Evolutionary conservation across 1,140 invertebrate species (phyloP), one percentile per base, ranked within the genome.

Genomic region (Drosophila simulans): DNA sequence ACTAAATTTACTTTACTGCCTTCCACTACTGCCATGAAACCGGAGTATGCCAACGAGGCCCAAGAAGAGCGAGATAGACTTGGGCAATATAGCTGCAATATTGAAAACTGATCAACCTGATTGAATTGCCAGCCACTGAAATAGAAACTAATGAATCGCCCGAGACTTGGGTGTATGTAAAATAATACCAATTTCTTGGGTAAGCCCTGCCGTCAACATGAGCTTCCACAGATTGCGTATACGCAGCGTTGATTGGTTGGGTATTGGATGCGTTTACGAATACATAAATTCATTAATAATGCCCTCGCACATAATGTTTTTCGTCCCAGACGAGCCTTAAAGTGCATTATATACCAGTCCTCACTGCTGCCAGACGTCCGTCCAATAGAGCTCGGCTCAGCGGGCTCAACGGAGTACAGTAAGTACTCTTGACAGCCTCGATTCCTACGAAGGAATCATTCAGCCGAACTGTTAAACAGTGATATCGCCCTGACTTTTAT

Each of bases 241-340:
- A 34, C 31, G 37, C 45, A 42, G 40, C 58, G 37, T 22, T 46
- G 62, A 54, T 66, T 68, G 63, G 40, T 27, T n/a, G 40, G 10
- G 35, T 8, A 20, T 66, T 56, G 65, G 52, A 57, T 39, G 74
- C 53, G 69, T 78, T 82, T 86, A 48, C 60, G 70, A 56, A 76
- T 83, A 57, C 66, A 81, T 81, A 86, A 86, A 85, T 82, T 66
- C 78, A 85, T 85, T 82, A 82, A 88, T 81, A 74, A 82, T 78
- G 68, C 83, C 46, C 52, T 81, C 64, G 56, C 77, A 65, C 81
- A 84, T 84, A 70, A 75, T 46, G 59, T 31, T 40, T 20, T 12
- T 37, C 31, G 45, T 75, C 72, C 71, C 72, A 51, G 82, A 64
- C 52, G 81, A 63, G 80, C 80, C 70, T 62, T 84, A 69, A 83